A percentile compares a stretch with the other conserved stretches of the same genome.
Conservation (phyloP, 2,888 invertebrate species). For the Heliothis peltigera region DNA sequence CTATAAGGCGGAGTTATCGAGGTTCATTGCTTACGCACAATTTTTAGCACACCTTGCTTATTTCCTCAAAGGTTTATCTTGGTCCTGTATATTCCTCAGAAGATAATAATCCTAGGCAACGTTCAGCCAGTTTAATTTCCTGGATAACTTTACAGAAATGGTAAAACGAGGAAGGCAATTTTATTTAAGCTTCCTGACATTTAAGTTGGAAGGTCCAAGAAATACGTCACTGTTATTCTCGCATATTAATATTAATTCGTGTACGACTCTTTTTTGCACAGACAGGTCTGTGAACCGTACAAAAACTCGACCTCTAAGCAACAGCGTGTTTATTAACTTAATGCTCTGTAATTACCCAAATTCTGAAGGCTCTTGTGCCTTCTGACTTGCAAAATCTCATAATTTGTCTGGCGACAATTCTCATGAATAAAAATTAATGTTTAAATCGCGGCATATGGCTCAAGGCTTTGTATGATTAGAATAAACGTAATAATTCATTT, state of each 20-base stretch:
- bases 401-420: conserved; percentile 12
- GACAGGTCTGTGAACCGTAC: conserved; percentile 39
- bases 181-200: conserved; percentile 4
- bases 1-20: neutral
- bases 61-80: neutral
- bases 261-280: conserved; percentile 20
- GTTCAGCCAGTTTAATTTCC: too few species aligned
- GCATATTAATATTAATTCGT: conserved; percentile 4
- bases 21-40: neutral
- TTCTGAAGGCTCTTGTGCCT: conserved; percentile 12
- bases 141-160: neutral
- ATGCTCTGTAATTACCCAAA: conserved; percentile 25
- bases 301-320: conserved; percentile 48
- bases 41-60: too few species aligned
- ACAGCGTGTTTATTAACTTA: conserved; percentile 24
- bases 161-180: conserved; percentile 9
- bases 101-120: too few species aligned
- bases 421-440: neutral
- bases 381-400: conserved; percentile 2
- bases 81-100: too few species aligned
- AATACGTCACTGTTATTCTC: conserved; percentile 13
- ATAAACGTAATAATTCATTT: neutral
- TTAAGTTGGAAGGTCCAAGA: neutral
- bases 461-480: neutral
- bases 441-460: neutral